A percentile compares a stretch with the other conserved stretches of the same genome.
These are phyloP conservation scores for Exaiptasia diaphana DNA, from an alignment of 64 coral and sea anemone species.

Conservation along the genomic window DNA sequence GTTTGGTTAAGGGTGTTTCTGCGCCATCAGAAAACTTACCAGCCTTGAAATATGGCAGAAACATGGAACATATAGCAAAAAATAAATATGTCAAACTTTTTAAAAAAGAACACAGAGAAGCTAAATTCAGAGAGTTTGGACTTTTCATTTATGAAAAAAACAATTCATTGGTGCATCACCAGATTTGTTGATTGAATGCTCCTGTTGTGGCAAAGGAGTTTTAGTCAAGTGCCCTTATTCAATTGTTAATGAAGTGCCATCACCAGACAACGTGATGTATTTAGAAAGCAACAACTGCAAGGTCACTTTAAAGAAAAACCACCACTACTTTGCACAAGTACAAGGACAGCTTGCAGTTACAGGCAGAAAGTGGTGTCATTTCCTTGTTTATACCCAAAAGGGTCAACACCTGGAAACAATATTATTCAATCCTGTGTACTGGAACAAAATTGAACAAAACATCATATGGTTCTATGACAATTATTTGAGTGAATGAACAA, in stretches of 20 bases:
- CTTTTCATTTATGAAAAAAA: slow-evolving; percentile 34
- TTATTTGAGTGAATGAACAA: slow-evolving; percentile 19
- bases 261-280: slow-evolving; percentile 35
- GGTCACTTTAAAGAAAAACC: slow-evolving; percentile 33
- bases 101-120: slow-evolving; percentile 26
- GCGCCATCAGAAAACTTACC: slow-evolving; percentile 54
- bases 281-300: background rate
- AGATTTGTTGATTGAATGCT: slow-evolving; percentile 47
- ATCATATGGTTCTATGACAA: slow-evolving; percentile 51
- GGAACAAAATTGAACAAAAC: slow-evolving; percentile 26
- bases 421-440: slow-evolving; percentile 40
- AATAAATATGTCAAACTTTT: slow-evolving; percentile 11
- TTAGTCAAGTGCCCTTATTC: slow-evolving; percentile 47
- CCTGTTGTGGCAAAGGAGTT: slow-evolving; percentile 30
- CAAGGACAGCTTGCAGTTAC: slow-evolving; percentile 53
- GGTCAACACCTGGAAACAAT: slow-evolving; percentile 56
- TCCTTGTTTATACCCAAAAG: slow-evolving; percentile 65
- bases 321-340: slow-evolving; percentile 55
- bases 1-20: slow-evolving; percentile 31
- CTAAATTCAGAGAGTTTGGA: slow-evolving; percentile 26
- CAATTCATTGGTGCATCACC: slow-evolving; percentile 53
- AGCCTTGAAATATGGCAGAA: slow-evolving; percentile 57
- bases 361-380: slow-evolving; percentile 54
- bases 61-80: slow-evolving; percentile 38
- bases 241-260: slow-evolving; percentile 11